Conservation (phyloP, 2,888 invertebrate species). For the Dasypolia templi region DNA sequence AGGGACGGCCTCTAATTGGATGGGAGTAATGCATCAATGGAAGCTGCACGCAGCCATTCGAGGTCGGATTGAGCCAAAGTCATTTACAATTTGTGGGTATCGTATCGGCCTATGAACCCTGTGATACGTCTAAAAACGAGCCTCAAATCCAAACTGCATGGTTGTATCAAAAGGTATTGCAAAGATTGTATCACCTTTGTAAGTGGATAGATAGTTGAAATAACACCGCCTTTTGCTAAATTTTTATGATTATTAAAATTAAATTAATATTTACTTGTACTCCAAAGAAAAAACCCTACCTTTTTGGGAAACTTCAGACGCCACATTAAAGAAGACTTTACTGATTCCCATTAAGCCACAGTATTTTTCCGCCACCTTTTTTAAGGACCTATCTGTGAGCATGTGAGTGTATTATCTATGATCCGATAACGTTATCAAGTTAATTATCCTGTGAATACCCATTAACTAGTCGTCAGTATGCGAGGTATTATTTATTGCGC, state of each 20-base stretch:
- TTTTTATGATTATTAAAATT: background rate
- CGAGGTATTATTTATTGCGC: constrained; percentile 22
- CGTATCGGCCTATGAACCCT: background rate
- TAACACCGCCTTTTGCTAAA: background rate
- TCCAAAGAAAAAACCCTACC: too few relatives aligned
- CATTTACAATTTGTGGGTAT: constrained; percentile 10
- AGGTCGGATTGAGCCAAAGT: background rate
- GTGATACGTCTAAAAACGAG: background rate
- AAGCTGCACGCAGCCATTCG: constrained; percentile 12
- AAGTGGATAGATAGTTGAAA: background rate
- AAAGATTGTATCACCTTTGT: background rate
- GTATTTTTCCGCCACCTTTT: background rate
- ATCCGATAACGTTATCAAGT: constrained; percentile 31
- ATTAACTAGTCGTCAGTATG: constrained; percentile 31
- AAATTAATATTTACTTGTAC: background rate
- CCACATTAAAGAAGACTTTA: too few relatives aligned
- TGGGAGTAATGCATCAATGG: constrained; percentile 34
- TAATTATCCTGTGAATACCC: constrained; percentile 32
- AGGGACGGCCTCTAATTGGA: constrained; percentile 9
- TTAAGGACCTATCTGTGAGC: background rate
- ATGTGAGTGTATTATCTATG: constrained; percentile 17
- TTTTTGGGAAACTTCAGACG: background rate
- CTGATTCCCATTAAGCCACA: too few relatives aligned
- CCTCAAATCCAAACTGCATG: background rate
- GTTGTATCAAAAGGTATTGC: background rate